phyloP scores from a whole-genome alignment of 2,797 vertebrate genomes.

The Tenualosa ilisha region DNA sequence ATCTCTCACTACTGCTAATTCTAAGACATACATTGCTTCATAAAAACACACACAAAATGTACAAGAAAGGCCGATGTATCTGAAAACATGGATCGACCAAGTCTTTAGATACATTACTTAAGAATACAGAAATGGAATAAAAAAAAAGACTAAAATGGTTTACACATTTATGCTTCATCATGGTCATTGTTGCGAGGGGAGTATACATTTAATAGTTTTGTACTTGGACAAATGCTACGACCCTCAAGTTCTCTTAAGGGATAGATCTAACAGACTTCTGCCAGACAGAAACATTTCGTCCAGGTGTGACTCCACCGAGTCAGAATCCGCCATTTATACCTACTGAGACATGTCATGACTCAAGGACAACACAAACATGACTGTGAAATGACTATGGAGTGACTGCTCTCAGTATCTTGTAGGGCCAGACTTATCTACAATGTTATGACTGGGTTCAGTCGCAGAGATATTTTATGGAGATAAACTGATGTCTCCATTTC shows the following conservation, averaged over 20 bases:
- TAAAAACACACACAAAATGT: constrained; percentile 46
- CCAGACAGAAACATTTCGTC: not conserved
- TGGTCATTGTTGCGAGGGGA: constrained; percentile 39
- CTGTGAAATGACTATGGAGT: not conserved
- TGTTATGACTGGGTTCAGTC: not conserved
- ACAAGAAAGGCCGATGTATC: constrained; percentile 35
- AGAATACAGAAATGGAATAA: constrained; percentile 8
- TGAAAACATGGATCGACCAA: constrained; percentile 53
- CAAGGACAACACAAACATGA: not conserved
- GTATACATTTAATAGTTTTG: constrained; percentile 9
- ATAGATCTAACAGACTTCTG: not conserved
- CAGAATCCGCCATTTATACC: not conserved
- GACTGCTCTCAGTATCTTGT: not conserved
- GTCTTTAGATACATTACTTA: constrained; percentile 68
- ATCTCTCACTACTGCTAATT: constrained; percentile 64
- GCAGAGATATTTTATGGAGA: not conserved
- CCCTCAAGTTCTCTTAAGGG: not conserved
- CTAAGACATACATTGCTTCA: constrained; percentile 47
- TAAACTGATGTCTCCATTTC: not conserved
- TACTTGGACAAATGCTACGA: not conserved
- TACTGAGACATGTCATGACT: not conserved
- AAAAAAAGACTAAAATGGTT: constrained; percentile 38
- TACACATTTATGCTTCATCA: constrained; percentile 60
- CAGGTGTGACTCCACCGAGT: not conserved
- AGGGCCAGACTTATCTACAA: not conserved